phyloP scores from a whole-genome alignment of 1,140 invertebrate species.

The Drosophila paulistorum region DNA sequence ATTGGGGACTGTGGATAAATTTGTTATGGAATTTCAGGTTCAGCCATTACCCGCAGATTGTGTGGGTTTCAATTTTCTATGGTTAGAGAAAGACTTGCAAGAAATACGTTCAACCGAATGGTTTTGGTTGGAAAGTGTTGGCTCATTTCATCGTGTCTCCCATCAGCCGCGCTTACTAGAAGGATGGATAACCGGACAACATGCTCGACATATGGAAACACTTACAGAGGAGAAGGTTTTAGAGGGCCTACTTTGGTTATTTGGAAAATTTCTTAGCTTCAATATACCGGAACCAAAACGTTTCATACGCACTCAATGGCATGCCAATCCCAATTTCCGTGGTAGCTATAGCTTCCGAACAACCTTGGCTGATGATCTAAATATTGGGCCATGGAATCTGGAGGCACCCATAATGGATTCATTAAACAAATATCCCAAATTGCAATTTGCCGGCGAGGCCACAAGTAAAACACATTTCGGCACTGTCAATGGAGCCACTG shows the following conservation, averaged over 20 bases:
- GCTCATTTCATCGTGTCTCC: slow-evolving; percentile 86
- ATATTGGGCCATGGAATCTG: slow-evolving; percentile 76
- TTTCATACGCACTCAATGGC: slow-evolving; percentile 84
- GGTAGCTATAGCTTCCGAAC: slow-evolving; percentile 88
- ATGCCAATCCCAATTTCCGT: slow-evolving; percentile 86
- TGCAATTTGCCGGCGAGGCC: slow-evolving; percentile 89
- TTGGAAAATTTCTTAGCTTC: slow-evolving; percentile 37
- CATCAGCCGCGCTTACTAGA: slow-evolving; percentile 87
- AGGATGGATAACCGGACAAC: slow-evolving; percentile 84
- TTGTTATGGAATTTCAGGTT: slow-evolving; percentile 88
- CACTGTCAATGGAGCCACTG: slow-evolving; percentile 92
- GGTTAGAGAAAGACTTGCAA: slow-evolving; percentile 84
- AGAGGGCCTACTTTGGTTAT: slow-evolving; percentile 81
- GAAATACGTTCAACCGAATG: slow-evolving; percentile 83
- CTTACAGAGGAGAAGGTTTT: slow-evolving; percentile 82
- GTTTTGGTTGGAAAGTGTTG: slow-evolving; percentile 86
- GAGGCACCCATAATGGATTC: slow-evolving; percentile 37
- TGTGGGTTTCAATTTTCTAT: slow-evolving; percentile 84
- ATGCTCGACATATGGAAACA: slow-evolving; percentile 83
- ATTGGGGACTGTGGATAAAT: slow-evolving; percentile 89
- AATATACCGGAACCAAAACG: slow-evolving; percentile 35
- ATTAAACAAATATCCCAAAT: slow-evolving; percentile 37
- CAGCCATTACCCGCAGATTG: slow-evolving; percentile 86
- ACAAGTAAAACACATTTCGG: slow-evolving; percentile 87
- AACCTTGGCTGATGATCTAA: slow-evolving; percentile 83